These are phyloP conservation scores for Bombus waltoni DNA, from an alignment of 1,140 invertebrate genomes.

Conservation along the genomic window DNA sequence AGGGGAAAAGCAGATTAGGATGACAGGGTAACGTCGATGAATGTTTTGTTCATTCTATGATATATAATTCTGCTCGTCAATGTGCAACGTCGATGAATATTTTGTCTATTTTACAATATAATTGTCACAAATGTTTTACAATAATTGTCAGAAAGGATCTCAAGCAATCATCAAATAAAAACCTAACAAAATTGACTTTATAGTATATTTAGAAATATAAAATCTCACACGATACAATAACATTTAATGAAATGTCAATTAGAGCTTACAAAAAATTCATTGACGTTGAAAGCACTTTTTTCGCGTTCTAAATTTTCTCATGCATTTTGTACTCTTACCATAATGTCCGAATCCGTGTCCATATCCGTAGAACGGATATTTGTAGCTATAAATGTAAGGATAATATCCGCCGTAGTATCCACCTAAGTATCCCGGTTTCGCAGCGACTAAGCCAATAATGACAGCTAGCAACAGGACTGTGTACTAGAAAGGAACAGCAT, in stretches of 20 bases:
- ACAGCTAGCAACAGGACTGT: constrained; percentile 67
- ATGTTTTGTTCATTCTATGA: constrained; percentile 16
- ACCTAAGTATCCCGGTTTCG: constrained; percentile 67
- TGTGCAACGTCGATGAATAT: constrained; percentile 40
- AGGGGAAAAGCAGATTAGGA: constrained; percentile 33
- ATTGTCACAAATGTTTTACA: background rate
- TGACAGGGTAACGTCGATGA: constrained; percentile 38
- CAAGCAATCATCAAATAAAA: no score
- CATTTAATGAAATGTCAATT: background rate
- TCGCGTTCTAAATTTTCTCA: background rate
- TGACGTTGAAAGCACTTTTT: constrained; percentile 13
- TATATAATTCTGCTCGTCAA: background rate
- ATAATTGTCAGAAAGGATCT: no score
- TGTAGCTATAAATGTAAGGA: constrained; percentile 45
- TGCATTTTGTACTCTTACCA: constrained; percentile 37
- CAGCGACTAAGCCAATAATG: constrained; percentile 57
- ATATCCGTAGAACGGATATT: constrained; percentile 54
- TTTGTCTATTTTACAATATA: background rate
- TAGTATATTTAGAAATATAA: background rate
- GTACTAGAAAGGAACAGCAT: constrained; percentile 46
- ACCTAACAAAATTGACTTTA: no score
- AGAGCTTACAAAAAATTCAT: constrained; percentile 41
- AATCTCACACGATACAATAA: background rate
- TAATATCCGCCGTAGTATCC: constrained; percentile 60
- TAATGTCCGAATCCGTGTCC: constrained; percentile 61